Evolutionary conservation across 2,113 vertebrate genomes (phyloP).

Genomic region (Dendropsophus ebraccatus): DNA sequence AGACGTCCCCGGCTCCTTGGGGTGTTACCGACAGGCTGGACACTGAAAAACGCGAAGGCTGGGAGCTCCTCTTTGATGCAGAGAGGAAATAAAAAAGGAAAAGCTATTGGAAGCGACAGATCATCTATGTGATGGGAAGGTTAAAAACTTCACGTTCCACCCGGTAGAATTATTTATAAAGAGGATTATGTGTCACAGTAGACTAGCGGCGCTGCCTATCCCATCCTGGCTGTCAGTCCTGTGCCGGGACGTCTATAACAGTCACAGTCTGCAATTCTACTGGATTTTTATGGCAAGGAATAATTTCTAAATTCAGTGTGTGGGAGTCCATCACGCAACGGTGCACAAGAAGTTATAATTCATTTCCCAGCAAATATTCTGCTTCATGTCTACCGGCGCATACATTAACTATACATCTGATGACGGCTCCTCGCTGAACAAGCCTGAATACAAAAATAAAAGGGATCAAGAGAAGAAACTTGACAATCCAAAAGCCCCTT

Average conservation of each 20-base stretch:
- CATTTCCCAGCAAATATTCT: conserved; percentile 17
- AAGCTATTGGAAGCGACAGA: not conserved
- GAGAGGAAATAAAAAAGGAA: not conserved
- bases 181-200: not conserved
- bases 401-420: not conserved
- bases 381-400: not conserved
- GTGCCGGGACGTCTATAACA: not conserved
- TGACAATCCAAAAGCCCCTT: too few species aligned
- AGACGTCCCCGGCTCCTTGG: not conserved
- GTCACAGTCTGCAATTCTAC: conserved; percentile 35
- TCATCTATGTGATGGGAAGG: not conserved
- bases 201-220: not conserved
- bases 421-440: too few species aligned
- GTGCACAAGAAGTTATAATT: conserved; percentile 5
- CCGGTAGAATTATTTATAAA: not conserved
- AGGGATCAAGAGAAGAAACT: too few species aligned
- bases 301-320: conserved; percentile 20
- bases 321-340: conserved; percentile 1
- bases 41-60: not conserved
- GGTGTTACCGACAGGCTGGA: not conserved
- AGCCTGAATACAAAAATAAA: too few species aligned
- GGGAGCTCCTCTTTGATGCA: not conserved
- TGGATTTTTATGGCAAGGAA: not conserved
- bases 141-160: not conserved
- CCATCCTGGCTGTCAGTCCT: not conserved